These are phyloP conservation scores for Coptotermes formosanus DNA, from an alignment of 1,140 invertebrate genomes.

Conservation along the genomic window DNA sequence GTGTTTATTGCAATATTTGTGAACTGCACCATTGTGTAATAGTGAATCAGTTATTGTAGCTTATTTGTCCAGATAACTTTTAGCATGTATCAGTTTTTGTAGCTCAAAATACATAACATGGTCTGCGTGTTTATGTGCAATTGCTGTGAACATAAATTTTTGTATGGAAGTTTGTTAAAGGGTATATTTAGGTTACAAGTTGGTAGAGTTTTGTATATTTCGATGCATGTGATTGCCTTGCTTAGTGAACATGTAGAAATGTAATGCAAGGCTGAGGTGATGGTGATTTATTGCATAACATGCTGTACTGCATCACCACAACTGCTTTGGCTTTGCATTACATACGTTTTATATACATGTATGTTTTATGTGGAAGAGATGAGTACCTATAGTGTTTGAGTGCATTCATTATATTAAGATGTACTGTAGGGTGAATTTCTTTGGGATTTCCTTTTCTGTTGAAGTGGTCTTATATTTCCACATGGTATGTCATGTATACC, in stretches of 20 bases:
- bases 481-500: not conserved
- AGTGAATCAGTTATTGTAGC: not conserved
- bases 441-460: not conserved
- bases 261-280: not conserved
- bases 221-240: constrained; percentile 25
- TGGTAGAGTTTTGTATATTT: constrained; percentile 28
- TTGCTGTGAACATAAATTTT: constrained; percentile 18
- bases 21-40: constrained; percentile 5
- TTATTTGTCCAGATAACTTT: not conserved
- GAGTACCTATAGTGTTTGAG: not conserved
- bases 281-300: not conserved
- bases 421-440: not conserved
- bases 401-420: not conserved
- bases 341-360: not conserved
- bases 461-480: not conserved
- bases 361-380: not conserved
- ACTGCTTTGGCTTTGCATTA: not conserved
- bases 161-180: constrained; percentile 23
- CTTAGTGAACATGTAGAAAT: constrained; percentile 1
- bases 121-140: not conserved
- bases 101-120: constrained; percentile 10
- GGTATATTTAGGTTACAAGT: constrained; percentile 7
- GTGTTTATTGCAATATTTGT: constrained; percentile 21
- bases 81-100: not conserved
- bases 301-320: not conserved